A percentile compares a stretch with the other conserved stretches of the same genome.
Evolutionary conservation across 2,113 vertebrate genomes (phyloP).

Genomic region (Thamnaconus septentrionalis): DNA sequence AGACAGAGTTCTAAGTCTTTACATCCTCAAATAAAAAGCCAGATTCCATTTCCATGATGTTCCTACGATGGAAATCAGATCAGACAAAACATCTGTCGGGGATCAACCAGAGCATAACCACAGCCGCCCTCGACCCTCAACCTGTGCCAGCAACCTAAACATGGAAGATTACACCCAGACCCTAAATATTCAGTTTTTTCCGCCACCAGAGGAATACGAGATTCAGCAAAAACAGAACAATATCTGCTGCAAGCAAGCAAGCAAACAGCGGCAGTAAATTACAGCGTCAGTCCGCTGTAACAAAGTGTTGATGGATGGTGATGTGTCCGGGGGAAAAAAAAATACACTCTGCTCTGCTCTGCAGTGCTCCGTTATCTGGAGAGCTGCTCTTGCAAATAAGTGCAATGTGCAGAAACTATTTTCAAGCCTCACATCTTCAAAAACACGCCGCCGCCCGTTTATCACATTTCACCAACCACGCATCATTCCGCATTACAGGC

Average conservation of each 20-base stretch:
- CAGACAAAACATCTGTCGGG: no score
- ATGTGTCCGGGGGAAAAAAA: conserved; percentile 51
- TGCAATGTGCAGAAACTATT: conserved; percentile 14
- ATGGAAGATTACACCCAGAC: no score
- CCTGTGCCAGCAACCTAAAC: no score
- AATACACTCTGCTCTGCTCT: conserved; percentile 26
- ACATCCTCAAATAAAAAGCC: no score
- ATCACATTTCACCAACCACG: no score
- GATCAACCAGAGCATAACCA: no score
- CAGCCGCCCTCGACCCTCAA: no score
- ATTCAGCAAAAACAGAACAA: conserved; percentile 42
- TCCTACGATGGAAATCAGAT: no score
- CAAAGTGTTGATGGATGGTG: conserved; percentile 60
- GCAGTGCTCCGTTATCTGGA: conserved; percentile 16
- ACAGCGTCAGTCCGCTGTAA: conserved; percentile 54
- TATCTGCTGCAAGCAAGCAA: conserved; percentile 66
- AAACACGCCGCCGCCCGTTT: conserved; percentile 19
- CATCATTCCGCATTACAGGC: conserved; percentile 13
- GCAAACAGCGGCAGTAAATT: conserved; percentile 54
- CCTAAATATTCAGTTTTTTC: background rate
- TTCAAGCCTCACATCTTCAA: conserved; percentile 17
- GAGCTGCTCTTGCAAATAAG: conserved; percentile 36
- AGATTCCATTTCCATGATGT: no score
- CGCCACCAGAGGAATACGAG: conserved; percentile 36
- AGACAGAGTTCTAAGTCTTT: no score